Base-by-base conservation (phyloP, 2,797 vertebrate genomes). In the Eulemur mongoz region DNA sequence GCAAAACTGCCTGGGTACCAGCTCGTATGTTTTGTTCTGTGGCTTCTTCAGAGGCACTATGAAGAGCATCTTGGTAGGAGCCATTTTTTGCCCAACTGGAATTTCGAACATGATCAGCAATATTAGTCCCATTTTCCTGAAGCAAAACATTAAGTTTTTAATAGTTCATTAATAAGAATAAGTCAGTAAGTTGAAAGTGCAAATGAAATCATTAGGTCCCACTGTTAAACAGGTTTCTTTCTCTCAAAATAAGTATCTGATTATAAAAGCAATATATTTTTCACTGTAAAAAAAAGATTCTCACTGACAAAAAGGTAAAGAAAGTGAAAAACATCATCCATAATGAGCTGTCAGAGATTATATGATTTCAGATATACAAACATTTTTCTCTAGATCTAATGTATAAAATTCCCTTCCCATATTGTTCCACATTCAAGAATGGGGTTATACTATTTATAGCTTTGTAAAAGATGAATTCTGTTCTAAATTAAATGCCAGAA, bases 1-100 rank as follows among this genome's bases (percentile, higher is more conserved):
- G 99, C 87, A 99, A 98, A 80, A 99, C 99, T 50, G 99, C 99
- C 98, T 99, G 99, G 67, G 99, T 98, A 95, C 99, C 99, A 97
- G 99, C 99, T 97, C 98, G 98, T 96, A 99, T 99, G 80, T 99
- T 99, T 98, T 99, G 99, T 97, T 99, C 99, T 97, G 99, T 98
- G 48, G 98, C 78, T 97, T 99, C 99, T 89, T 99, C 99, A 7
- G 98, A 97, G 50, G 94, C 92, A 98, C 99, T 99, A 96, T 98
- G 99, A 95, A 98, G 97, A 90, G 94, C 15, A 50, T 99, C 98
- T 98, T 99, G 98, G 0, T 98, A 99, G 82, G 98, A 98, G 82
- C 98, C 98, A 97, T 98, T 98, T 98, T 99, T 99, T 83, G 97
- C 50, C 99, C 99, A 99, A 95, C 96, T 98, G 82, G 98, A 98